Base-by-base conservation (phyloP, 1,140 invertebrate genomes). In the Bombus difficillimus region DNA sequence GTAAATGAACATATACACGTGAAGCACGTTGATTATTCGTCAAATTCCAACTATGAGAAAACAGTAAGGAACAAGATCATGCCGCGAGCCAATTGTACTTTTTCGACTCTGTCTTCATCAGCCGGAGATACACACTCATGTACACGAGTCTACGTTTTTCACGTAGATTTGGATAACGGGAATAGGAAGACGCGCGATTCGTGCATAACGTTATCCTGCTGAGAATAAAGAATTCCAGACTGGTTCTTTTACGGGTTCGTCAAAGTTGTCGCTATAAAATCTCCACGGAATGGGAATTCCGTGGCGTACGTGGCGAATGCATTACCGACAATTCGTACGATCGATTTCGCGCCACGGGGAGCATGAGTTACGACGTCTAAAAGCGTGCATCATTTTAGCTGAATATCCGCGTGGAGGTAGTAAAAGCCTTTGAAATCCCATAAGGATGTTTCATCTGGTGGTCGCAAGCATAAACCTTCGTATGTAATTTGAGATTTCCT, bases 131-230 rank as follows among this genome's bases (percentile, higher is more conserved):
- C 12, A 18, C n/a, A 5, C 15, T n/a, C 13, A 4, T 34, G 3
- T n/a, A n/a, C 28, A 62, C 32, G 8, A 22, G 53, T 18, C 28
- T 43, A 69, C 47, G 47, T 34, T 81, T 88, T 78, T 53, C 74
- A 15, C 77, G 28, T 72, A 53, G 75, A 82, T 85, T 88, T 81
- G 69, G 39, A 88, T 89, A 89, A 89, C 88, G 88, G 86, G 73
- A 89, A 39, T 81, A 81, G 37, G 57, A 73, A 41, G 68, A 34
- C 75, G 25, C 18, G 41, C n/a, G 32, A 62, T 43, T 9, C 12
- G 32, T 9, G 22, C 6, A 22, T 81, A 81, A 84, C 79, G 84
- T 88, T 86, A 79, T 37, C 34, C 34, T 39, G 76, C 32, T 32
- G 32, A 18, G 81, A 82, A 77, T 68, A 41, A 39, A 68, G 86